phyloP scores from a whole-genome alignment of 1,140 invertebrate species.

The Hyphantria cunea region DNA sequence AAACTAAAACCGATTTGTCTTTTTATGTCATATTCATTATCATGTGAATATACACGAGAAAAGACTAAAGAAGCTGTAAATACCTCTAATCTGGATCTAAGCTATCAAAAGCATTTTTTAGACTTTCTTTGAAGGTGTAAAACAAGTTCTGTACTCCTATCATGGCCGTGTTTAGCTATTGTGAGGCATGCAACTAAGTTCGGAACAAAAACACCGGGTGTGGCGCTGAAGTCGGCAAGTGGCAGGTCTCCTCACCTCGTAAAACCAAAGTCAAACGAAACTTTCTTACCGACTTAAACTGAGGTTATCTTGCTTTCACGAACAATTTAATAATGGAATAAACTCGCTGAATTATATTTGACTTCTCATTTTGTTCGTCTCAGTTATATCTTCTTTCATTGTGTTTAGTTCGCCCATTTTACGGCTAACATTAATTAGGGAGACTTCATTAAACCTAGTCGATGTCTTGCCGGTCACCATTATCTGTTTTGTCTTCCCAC shows the following conservation, averaged over 20 bases:
- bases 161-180: no score
- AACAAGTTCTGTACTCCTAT: no score
- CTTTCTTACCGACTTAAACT: constrained; percentile 43
- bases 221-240: constrained; percentile 31
- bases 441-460: constrained; percentile 27
- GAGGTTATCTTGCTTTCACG: constrained; percentile 64
- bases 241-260: constrained; percentile 40
- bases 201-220: constrained; percentile 28
- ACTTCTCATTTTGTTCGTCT: constrained; percentile 48
- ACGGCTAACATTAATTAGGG: constrained; percentile 29
- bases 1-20: no score
- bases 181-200: constrained; percentile 23
- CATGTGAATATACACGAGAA: no score
- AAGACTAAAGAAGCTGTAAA: no score
- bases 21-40: no score
- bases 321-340: constrained; percentile 71
- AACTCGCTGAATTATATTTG: constrained; percentile 61
- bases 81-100: no score
- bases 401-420: constrained; percentile 27
- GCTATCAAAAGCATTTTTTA: background rate
- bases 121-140: no score
- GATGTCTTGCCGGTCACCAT: constrained; percentile 21
- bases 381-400: constrained; percentile 29
- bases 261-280: constrained; percentile 46
- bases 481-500: constrained; percentile 21